Evolutionary conservation across 2,113 vertebrate species (phyloP).

Genomic region (Willisornis vidua): DNA sequence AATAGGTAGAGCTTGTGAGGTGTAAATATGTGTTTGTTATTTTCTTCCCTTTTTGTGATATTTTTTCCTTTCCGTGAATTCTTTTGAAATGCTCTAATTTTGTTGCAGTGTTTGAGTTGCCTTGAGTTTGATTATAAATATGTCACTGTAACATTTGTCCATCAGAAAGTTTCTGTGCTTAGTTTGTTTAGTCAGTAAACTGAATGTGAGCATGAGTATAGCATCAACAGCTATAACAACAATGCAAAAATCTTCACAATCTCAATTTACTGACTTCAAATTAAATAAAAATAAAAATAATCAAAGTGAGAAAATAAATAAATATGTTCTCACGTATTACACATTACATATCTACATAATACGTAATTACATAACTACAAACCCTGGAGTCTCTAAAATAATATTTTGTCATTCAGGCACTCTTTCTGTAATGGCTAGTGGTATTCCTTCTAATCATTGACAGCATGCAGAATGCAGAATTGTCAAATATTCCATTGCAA

Average conservation of each 20-base stretch:
- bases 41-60: background rate
- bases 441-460: background rate
- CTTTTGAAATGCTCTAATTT: background rate
- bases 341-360: background rate
- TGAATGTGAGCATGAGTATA: background rate
- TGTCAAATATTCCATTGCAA: background rate
- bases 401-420: background rate
- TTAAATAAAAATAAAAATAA: background rate
- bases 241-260: background rate
- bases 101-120: background rate
- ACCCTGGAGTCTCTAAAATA: background rate
- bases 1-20: background rate
- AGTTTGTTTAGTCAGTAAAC: background rate
- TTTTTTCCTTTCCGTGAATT: background rate
- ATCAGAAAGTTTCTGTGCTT: background rate
- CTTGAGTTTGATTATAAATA: background rate
- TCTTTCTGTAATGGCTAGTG: background rate
- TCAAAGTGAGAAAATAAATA: background rate
- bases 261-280: background rate
- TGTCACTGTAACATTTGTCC: background rate
- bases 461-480: background rate
- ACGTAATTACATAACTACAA: too few species aligned
- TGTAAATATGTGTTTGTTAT: background rate
- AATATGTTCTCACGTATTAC: background rate
- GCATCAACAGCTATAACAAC: background rate